phyloP scores from a whole-genome alignment of 2,113 vertebrate genomes.

The Lophochroa leadbeateri region DNA sequence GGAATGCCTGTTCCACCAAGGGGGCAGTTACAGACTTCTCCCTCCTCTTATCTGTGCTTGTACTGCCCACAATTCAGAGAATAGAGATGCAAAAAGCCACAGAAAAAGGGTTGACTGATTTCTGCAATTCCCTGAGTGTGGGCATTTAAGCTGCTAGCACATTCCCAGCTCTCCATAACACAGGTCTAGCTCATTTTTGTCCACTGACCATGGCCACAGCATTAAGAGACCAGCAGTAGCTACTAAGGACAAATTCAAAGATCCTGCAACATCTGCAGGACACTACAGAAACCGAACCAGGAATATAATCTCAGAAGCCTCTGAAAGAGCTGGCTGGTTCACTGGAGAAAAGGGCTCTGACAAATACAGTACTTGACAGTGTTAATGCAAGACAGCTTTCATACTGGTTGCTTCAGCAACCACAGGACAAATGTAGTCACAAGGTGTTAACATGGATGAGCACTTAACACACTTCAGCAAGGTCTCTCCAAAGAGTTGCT shows the following conservation, averaged over 20 bases:
- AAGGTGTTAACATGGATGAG: constrained; percentile 51
- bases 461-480: constrained; percentile 31
- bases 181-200: background rate
- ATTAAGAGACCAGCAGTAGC: background rate
- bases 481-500: constrained; percentile 11
- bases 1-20: background rate
- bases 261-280: background rate
- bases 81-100: background rate
- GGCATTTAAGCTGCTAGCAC: background rate
- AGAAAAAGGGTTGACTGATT: background rate
- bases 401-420: constrained; percentile 42
- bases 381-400: constrained; percentile 7
- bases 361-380: background rate
- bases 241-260: background rate
- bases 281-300: background rate
- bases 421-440: constrained; percentile 47
- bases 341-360: background rate
- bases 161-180: background rate
- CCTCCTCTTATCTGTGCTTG: background rate
- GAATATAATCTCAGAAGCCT: background rate
- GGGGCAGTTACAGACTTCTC: background rate
- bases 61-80: background rate
- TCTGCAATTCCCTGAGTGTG: background rate
- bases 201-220: background rate
- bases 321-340: background rate